Percentiles rank a stretch among this genome's conserved stretches.
Evolutionary conservation across 2,113 vertebrate species (phyloP).

Genomic region (Chiloscyllium plagiosum): DNA sequence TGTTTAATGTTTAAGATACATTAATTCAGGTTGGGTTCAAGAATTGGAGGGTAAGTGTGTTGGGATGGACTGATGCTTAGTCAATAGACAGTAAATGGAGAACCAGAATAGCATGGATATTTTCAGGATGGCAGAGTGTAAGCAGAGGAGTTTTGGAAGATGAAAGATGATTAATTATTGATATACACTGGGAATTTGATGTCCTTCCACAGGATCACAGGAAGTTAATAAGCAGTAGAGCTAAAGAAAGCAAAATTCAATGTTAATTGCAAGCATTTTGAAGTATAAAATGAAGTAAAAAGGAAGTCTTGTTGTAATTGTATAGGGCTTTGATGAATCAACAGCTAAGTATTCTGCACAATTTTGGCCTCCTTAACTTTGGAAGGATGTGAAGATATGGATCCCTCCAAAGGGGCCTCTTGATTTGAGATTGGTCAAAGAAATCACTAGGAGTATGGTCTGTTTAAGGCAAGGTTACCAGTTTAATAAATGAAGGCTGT

Average conservation of each 20-base stretch:
- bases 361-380: not conserved
- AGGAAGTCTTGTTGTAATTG: not conserved
- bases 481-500: too few relatives aligned
- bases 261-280: not conserved
- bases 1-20: too few relatives aligned
- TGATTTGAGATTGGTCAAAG: too few relatives aligned
- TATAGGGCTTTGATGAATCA: not conserved
- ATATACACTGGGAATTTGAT: not conserved
- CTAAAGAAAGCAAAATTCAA: not conserved
- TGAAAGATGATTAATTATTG: not conserved
- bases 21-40: too few relatives aligned
- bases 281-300: not conserved
- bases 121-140: too few relatives aligned
- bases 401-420: too few relatives aligned
- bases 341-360: not conserved
- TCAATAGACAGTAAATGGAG: too few relatives aligned
- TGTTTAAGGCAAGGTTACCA: too few relatives aligned
- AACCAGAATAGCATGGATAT: too few relatives aligned
- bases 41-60: too few relatives aligned
- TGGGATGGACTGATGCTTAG: too few relatives aligned
- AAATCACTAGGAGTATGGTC: too few relatives aligned
- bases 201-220: not conserved
- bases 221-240: not conserved
- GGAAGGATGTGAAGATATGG: not conserved
- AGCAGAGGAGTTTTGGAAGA: not conserved